phyloP scores from a whole-genome alignment of 1,140 invertebrate species.

The Augochlora pura region DNA sequence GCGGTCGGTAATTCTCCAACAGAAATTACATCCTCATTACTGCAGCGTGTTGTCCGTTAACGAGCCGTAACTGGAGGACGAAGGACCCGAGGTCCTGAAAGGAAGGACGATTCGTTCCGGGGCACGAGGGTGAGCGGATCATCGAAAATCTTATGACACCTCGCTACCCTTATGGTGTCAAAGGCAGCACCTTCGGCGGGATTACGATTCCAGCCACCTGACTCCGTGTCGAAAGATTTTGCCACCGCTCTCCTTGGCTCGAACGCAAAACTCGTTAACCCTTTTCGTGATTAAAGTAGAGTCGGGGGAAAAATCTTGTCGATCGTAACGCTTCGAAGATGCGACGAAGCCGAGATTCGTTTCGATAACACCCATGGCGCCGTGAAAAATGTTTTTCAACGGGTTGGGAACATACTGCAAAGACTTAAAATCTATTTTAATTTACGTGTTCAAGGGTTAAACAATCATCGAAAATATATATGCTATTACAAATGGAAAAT shows the following conservation, averaged over 20 bases:
- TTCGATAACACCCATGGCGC: conserved; percentile 50
- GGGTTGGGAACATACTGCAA: no score
- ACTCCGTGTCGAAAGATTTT: conserved; percentile 65
- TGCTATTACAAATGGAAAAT: no score
- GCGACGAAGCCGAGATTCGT: conserved; percentile 21
- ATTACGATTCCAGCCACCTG: conserved; percentile 67
- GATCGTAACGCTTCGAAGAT: conserved; percentile 17
- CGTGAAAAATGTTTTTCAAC: not conserved
- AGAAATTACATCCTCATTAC: conserved; percentile 32
- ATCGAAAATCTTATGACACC: conserved; percentile 47
- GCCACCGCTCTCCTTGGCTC: conserved; percentile 25
- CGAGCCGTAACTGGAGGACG: not conserved
- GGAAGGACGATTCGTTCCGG: conserved; percentile 55
- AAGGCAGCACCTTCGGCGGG: conserved; percentile 45
- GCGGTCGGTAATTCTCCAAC: not conserved
- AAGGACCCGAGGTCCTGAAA: not conserved
- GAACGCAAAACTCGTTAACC: conserved; percentile 61
- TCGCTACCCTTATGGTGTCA: conserved; percentile 71
- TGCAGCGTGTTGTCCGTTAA: conserved; percentile 8
- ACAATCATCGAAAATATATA: no score
- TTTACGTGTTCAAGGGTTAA: no score
- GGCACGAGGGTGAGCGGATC: conserved; percentile 9
- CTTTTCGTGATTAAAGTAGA: conserved; percentile 48
- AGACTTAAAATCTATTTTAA: no score
- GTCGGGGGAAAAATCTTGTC: conserved; percentile 8